Evolutionary conservation across 2,797 vertebrate species (phyloP).

Genomic region (Liparis tanakae): DNA sequence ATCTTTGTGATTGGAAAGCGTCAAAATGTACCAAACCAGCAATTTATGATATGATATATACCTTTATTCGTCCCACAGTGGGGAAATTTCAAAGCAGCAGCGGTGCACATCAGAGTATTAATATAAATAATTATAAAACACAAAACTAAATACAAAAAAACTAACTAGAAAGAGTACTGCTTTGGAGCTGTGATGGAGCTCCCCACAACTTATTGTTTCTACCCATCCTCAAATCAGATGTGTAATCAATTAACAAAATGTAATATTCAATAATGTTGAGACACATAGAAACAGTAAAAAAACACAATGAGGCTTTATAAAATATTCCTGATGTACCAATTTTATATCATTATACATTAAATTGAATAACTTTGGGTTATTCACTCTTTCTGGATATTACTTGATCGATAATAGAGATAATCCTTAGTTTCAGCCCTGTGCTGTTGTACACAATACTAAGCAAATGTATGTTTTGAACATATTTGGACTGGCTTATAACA

Average conservation of each 20-base stretch:
- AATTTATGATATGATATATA: too few species aligned
- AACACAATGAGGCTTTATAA: too few species aligned
- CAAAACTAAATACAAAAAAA: too few species aligned
- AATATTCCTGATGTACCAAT: not conserved
- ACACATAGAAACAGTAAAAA: too few species aligned
- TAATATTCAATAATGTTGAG: not conserved
- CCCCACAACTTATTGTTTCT: slow-evolving; percentile 5
- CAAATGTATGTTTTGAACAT: not conserved
- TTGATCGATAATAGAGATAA: not conserved
- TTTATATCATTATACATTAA: not conserved
- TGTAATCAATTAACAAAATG: slow-evolving; percentile 26
- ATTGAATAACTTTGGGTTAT: not conserved
- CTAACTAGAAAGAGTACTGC: slow-evolving; percentile 17
- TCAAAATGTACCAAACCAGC: slow-evolving; percentile 31
- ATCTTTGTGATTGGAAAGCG: slow-evolving; percentile 25
- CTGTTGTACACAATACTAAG: not conserved
- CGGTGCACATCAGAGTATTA: too few species aligned
- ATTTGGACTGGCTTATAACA: not conserved
- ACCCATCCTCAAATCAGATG: slow-evolving; percentile 23
- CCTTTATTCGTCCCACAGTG: too few species aligned
- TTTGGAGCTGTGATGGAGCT: slow-evolving; percentile 13
- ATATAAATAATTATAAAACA: too few species aligned
- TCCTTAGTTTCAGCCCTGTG: not conserved
- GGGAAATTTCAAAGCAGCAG: too few species aligned
- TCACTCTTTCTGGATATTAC: not conserved